Conservation (phyloP, 2,797 vertebrate species). For the Gallinago nigripennis region DNA sequence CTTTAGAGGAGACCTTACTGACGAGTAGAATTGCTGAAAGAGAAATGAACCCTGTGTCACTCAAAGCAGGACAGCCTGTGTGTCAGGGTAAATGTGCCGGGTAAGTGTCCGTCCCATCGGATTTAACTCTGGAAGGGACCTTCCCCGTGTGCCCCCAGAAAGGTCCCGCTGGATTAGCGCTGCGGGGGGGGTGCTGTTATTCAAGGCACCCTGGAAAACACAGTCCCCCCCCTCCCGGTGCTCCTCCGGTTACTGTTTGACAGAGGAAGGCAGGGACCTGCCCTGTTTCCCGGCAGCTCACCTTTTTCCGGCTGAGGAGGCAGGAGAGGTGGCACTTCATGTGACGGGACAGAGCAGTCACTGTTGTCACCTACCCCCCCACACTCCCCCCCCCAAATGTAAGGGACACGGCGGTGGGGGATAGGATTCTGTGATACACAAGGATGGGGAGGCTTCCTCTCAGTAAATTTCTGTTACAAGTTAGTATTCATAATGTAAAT, state of each 20-base stretch:
- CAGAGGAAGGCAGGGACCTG: background rate
- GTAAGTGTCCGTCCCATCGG: too few species aligned
- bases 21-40: too few species aligned
- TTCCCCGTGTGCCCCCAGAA: too few species aligned
- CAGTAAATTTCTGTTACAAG: background rate
- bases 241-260: background rate
- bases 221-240: background rate
- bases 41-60: too few species aligned
- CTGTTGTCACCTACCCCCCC: background rate
- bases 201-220: too few species aligned
- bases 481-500: background rate
- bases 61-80: too few species aligned
- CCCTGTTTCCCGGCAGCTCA: background rate
- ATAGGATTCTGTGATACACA: background rate
- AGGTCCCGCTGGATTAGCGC: too few species aligned
- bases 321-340: background rate
- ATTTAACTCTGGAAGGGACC: too few species aligned
- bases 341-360: background rate
- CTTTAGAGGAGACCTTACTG: too few species aligned
- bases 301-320: background rate
- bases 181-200: too few species aligned
- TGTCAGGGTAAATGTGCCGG: too few species aligned
- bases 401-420: rapidly evolving
- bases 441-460: background rate
- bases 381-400: rapidly evolving